Conservation (phyloP, 2,888 invertebrate genomes). For the Bibio marci region DNA sequence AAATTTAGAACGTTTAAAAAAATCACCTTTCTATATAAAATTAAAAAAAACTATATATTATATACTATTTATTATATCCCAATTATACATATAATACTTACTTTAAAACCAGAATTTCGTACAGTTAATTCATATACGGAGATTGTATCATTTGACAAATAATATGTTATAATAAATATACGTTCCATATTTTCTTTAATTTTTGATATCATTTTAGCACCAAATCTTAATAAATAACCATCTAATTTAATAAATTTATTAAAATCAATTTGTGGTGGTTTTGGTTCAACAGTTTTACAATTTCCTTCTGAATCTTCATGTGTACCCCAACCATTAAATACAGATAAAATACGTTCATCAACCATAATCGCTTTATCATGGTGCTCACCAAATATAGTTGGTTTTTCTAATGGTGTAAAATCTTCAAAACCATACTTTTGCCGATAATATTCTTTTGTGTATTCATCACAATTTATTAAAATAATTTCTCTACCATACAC, state of each 20-base stretch:
- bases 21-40: conserved; percentile 37
- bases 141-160: conserved; percentile 67
- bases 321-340: conserved; percentile 82
- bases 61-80: background rate
- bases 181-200: conserved; percentile 45
- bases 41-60: conserved; percentile 4
- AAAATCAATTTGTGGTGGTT: conserved; percentile 58
- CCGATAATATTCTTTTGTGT: conserved; percentile 70
- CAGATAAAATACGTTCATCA: conserved; percentile 38
- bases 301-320: conserved; percentile 82
- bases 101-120: conserved; percentile 49
- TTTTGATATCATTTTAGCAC: conserved; percentile 57
- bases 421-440: conserved; percentile 33
- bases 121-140: conserved; percentile 61
- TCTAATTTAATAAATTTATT: conserved; percentile 67
- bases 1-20: conserved; percentile 49
- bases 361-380: background rate
- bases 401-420: conserved; percentile 18
- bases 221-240: conserved; percentile 58
- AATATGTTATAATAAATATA: conserved; percentile 66
- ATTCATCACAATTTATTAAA: conserved; percentile 68
- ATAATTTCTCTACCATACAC: conserved; percentile 67
- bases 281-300: conserved; percentile 63
- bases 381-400: conserved; percentile 14
- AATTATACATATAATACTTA: conserved; percentile 9